A percentile compares a stretch with the other conserved stretches of the same genome.
Conservation (phyloP, 2,797 vertebrate species). For the Danio kyathit region DNA sequence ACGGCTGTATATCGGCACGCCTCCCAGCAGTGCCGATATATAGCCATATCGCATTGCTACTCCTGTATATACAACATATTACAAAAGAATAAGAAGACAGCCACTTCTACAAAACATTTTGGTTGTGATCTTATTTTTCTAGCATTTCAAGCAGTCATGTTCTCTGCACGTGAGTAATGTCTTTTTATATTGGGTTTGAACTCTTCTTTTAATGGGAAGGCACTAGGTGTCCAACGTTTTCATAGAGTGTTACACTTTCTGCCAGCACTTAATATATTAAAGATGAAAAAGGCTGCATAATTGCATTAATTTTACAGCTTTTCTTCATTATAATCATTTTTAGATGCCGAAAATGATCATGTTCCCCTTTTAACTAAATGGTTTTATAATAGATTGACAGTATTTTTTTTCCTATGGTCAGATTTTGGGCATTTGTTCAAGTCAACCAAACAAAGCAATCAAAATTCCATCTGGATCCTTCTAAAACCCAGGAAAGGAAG, state of each 20-base stretch:
- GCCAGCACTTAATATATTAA: neutral
- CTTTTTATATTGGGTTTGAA: neutral
- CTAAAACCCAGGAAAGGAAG: slow-evolving; percentile 8
- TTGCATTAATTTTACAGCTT: neutral
- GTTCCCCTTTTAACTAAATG: neutral
- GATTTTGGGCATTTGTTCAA: slow-evolving; percentile 8
- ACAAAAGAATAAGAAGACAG: neutral
- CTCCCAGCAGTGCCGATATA: too few species aligned
- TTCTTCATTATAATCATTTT: neutral
- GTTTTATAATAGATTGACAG: neutral
- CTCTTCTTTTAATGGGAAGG: neutral
- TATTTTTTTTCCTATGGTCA: neutral
- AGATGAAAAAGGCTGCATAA: neutral
- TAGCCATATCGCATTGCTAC: too few species aligned
- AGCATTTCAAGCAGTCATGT: neutral
- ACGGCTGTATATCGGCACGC: too few species aligned
- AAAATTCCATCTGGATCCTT: slow-evolving; percentile 14
- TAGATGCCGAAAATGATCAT: neutral
- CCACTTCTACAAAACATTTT: neutral
- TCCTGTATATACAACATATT: too few species aligned
- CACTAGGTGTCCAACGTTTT: neutral
- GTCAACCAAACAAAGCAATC: slow-evolving; percentile 31
- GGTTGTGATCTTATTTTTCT: neutral
- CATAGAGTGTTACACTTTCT: neutral
- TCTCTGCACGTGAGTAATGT: neutral